Evolutionary conservation across 1,140 invertebrate species (phyloP), one percentile per base, ranked within the genome.

Genomic region (Aphelenchoides avenae): DNA sequence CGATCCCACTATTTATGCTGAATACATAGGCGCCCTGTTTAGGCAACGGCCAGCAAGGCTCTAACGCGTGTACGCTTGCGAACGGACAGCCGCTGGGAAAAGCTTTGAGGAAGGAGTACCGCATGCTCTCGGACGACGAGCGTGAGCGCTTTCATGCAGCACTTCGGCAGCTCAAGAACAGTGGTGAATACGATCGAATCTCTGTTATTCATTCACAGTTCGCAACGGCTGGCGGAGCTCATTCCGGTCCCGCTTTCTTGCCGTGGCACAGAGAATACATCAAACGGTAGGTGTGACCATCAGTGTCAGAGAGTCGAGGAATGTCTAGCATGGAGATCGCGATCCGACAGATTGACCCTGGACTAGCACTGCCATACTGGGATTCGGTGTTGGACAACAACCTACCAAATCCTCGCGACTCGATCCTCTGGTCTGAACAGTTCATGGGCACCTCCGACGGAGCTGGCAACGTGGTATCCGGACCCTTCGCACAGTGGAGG

Each of bases 121-220:
- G 64, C 41, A 44, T 64, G 49, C 18, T 64, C 7, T 43, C 13
- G 15, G 61, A 63, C 13, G 42, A 63, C n/a, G 64, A 66, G 40
- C 20, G n/a, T 20, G n/a, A 29, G 18, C 40, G 48, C 13, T 51
- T 70, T 53, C 79, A 80, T 57, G 57, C 63, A 26, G 79, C 78
- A 6, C 11, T 80, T 3, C 67, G 68, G 13, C 49, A 61, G 36
- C 54, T 80, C 13, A 80, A 80, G 49, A 48, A 62, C 13, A 73
- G 52, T 39, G 73, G 73, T 34, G 73, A 74, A 41, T 75, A 74
- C 36, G 73, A 75, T 40, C 41, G 73, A 42, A 43, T 75, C 2
- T 57, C 64, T 15, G 49, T 47, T 29, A 39, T 67, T 11, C 65
- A 67, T 53, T 65, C 71, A 6, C 66, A 70, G 31, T 63, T 65